Conservation (phyloP, 2,888 invertebrate genomes). For the Metacarcinus magister region DNA sequence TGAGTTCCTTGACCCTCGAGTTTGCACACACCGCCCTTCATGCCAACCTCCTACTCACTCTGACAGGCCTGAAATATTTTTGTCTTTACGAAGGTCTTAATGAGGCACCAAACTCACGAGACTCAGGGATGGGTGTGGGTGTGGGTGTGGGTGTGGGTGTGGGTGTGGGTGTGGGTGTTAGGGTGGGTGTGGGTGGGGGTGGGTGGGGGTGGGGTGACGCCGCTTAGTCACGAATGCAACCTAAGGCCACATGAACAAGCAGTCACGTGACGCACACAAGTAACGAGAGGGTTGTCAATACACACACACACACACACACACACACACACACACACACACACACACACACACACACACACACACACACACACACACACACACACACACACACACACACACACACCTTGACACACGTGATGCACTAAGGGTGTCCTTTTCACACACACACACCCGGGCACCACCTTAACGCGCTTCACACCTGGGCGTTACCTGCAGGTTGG, state of each 20-base stretch:
- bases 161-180: no score
- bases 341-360: slow-evolving; percentile 59
- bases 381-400: slow-evolving; percentile 56
- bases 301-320: slow-evolving; percentile 54
- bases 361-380: slow-evolving; percentile 63
- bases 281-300: not conserved
- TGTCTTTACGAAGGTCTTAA: not conserved
- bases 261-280: not conserved
- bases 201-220: not conserved
- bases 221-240: not conserved
- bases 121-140: not conserved
- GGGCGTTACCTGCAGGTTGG: not conserved
- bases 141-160: not conserved
- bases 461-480: not conserved
- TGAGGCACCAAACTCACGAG: not conserved
- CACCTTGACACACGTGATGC: not conserved
- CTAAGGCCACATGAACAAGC: not conserved
- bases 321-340: slow-evolving; percentile 63
- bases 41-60: slow-evolving; percentile 12
- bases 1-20: not conserved
- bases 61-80: not conserved
- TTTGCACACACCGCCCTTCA: not conserved
- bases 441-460: not conserved
- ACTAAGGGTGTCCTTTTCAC: not conserved
- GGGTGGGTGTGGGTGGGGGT: not conserved